Percentiles rank a stretch among this genome's conserved stretches.
These are phyloP conservation scores for Helicoverpa zea DNA, from an alignment of 1,140 invertebrate genomes.

Conservation along the genomic window DNA sequence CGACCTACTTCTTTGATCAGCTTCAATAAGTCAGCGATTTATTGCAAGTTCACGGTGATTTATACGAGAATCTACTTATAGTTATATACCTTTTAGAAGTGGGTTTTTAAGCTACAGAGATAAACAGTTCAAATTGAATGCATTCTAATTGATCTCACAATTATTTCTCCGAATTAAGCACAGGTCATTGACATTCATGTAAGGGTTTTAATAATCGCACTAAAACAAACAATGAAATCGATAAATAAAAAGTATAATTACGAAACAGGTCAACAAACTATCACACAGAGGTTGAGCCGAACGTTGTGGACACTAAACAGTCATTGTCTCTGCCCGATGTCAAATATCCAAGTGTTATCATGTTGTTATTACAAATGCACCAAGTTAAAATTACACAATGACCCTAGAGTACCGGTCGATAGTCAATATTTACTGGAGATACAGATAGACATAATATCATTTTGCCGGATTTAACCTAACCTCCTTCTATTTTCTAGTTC, in stretches of 20 bases:
- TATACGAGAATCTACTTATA: background rate
- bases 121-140: too few relatives aligned
- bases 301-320: background rate
- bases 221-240: too few relatives aligned
- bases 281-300: background rate
- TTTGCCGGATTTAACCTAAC: background rate
- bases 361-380: conserved; percentile 16
- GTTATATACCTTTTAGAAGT: too few relatives aligned
- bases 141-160: too few relatives aligned
- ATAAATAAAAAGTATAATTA: background rate
- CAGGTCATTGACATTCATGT: too few relatives aligned
- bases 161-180: too few relatives aligned
- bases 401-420: conserved; percentile 1
- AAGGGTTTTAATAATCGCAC: too few relatives aligned
- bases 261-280: conserved; percentile 14
- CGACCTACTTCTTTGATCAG: conserved; percentile 66
- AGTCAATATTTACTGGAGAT: background rate
- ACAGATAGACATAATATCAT: background rate
- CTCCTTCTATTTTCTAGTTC: background rate
- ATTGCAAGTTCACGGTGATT: conserved; percentile 12
- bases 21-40: conserved; percentile 42
- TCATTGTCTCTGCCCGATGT: conserved; percentile 6
- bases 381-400: background rate
- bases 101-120: too few relatives aligned
- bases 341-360: conserved; percentile 6